Evolutionary conservation across 2,888 invertebrate genomes (phyloP), one percentile per base, ranked within the genome.

Genomic region (Apamea sordens): DNA sequence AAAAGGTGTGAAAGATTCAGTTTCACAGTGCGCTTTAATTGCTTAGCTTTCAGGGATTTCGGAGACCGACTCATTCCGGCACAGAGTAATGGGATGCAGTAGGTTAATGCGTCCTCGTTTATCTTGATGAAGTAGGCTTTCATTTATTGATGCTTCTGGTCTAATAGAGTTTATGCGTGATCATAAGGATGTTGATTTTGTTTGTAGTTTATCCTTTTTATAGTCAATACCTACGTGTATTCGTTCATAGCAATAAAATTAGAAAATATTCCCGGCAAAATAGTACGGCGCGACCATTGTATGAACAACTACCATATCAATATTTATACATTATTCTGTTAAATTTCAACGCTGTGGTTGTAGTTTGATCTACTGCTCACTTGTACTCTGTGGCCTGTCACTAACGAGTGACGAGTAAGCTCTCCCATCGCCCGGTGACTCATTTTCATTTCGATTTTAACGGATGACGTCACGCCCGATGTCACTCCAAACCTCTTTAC

Each of bases 371-470:
- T 77, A 84, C 82, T 71, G 70, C n/a, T 59, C 15, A 56, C 2
- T 72, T 24, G 11, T 76, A 71, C 56, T 64, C 85, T 87, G 83
- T 89, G 88, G 32, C 82, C 59, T 69, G 73, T 79, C 78, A 82
- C 83, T 91, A 91, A 91, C 89, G 90, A 90, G 89, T 82, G 82
- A 77, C 63, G 76, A 87, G 76, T 68, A 79, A 85, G 76, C 80
- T 86, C 86, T 86, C 75, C 79, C 80, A 80, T 56, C 77, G 73
- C 80, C 77, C 67, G 84, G 80, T 87, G 90, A 90, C 89, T 89
- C 89, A 89, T 91, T 91, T 90, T 86, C 86, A 88, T 89, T 92
- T 90, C 89, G 88, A 91, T 90, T 91, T 90, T 79, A 89, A 85
- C 84, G 82, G 78, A 84, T 89, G 88, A 89, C 85, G 86, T 88